Conservation (phyloP, 2,113 vertebrate genomes). For the Chrysochloris asiatica region DNA sequence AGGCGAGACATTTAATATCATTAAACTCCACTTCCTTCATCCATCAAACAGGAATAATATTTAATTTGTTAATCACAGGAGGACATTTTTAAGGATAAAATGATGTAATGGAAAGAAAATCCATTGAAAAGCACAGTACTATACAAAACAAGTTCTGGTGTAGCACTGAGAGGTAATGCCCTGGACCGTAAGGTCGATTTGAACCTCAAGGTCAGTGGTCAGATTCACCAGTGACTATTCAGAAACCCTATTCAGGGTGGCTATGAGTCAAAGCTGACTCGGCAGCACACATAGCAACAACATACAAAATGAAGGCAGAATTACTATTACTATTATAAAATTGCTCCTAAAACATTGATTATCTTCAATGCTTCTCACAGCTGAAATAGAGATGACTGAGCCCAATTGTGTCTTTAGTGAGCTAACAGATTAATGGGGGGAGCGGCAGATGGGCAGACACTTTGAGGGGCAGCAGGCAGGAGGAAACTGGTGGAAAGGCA, state of each 20-base stretch:
- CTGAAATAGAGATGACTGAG: neutral
- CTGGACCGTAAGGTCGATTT: too few species aligned
- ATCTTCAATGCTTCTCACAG: neutral
- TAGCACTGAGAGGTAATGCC: too few species aligned
- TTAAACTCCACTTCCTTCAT: neutral
- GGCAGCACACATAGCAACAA: too few species aligned
- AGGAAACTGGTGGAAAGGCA: neutral
- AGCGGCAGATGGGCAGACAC: neutral
- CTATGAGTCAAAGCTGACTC: too few species aligned
- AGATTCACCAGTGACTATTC: too few species aligned
- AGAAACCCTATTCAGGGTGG: too few species aligned
- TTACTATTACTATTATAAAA: neutral
- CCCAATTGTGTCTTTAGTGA: neutral
- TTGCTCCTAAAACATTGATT: neutral
- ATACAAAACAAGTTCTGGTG: too few species aligned
- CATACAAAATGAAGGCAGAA: neutral
- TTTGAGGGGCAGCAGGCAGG: neutral
- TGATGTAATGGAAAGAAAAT: neutral
- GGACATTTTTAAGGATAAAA: neutral
- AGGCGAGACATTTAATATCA: neutral
- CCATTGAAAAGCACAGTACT: neutral
- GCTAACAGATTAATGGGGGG: neutral
- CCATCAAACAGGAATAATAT: neutral
- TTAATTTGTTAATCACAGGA: neutral
- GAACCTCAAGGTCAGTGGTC: too few species aligned